Percentiles rank a stretch among this genome's conserved stretches.
These are phyloP conservation scores for Delphinus delphis DNA, from an alignment of 2,113 vertebrate species.

Conservation along the genomic window DNA sequence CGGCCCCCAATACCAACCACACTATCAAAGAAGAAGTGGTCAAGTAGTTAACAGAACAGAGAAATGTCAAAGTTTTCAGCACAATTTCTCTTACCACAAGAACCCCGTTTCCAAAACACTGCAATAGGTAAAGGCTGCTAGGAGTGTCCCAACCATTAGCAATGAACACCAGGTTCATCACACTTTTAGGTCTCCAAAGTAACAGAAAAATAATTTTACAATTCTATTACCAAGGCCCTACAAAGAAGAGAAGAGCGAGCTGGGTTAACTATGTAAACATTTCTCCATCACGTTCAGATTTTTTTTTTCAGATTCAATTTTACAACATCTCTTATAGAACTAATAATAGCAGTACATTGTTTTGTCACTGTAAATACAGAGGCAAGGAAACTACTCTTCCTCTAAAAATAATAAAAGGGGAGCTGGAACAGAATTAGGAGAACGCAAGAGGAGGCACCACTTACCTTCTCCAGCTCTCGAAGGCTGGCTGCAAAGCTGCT, in stretches of 20 bases:
- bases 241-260: not conserved
- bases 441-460: not conserved
- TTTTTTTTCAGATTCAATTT: not conserved
- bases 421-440: not conserved
- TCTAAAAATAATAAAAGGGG: not conserved
- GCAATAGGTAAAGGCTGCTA: not conserved
- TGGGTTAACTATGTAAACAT: not conserved
- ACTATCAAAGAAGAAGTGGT: conserved; percentile 80
- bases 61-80: not conserved
- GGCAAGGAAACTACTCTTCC: conserved; percentile 14
- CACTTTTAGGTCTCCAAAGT: not conserved
- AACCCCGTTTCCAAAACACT: not conserved
- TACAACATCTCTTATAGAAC: not conserved
- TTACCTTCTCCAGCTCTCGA: conserved; percentile 95
- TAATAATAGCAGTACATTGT: not conserved
- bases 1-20: conserved; percentile 97
- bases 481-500: conserved; percentile 96
- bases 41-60: not conserved
- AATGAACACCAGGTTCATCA: not conserved
- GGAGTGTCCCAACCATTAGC: not conserved
- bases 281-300: not conserved
- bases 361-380: not conserved
- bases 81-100: not conserved
- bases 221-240: not conserved
- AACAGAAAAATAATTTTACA: conserved; percentile 4